Evolutionary conservation across 2,113 vertebrate species (phyloP).

Genomic region (Clarias magur): DNA sequence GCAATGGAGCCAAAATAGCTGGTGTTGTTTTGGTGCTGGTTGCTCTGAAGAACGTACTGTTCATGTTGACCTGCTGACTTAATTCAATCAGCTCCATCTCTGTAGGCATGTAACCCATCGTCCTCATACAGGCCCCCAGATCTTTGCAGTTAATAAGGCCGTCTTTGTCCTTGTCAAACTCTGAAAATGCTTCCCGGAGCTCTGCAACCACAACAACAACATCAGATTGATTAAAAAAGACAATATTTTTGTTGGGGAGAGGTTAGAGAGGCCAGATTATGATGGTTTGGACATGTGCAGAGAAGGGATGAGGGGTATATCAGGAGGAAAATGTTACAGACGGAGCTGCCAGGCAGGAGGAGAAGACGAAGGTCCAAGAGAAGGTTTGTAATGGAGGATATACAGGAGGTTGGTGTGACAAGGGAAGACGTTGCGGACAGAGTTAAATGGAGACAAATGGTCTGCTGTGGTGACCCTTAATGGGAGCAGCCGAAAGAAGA

Average conservation of each 20-base stretch:
- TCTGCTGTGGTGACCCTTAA: too few species aligned
- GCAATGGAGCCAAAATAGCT: background rate
- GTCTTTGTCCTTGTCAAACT: slow-evolving; percentile 97
- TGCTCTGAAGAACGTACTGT: slow-evolving; percentile 76
- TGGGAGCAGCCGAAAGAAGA: too few species aligned
- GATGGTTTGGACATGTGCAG: too few species aligned
- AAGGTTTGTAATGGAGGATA: too few species aligned
- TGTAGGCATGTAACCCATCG: slow-evolving; percentile 99
- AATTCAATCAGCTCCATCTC: slow-evolving; percentile 99
- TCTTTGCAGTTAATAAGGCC: slow-evolving; percentile 97
- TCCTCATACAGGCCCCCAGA: slow-evolving; percentile 98
- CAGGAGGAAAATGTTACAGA: too few species aligned
- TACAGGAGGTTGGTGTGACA: too few species aligned
- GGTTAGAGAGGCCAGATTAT: too few species aligned
- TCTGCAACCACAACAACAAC: slow-evolving; percentile 69
- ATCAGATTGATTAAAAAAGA: background rate
- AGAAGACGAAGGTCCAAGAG: too few species aligned
- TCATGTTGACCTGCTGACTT: slow-evolving; percentile 99
- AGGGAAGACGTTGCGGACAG: too few species aligned
- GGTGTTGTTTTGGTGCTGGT: background rate
- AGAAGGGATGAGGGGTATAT: too few species aligned
- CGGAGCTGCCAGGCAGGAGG: too few species aligned
- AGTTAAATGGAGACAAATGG: too few species aligned
- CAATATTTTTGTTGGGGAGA: background rate
- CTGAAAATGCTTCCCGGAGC: slow-evolving; percentile 90